Conservation (phyloP, 2,113 vertebrate genomes). For the Smithornis capensis region DNA sequence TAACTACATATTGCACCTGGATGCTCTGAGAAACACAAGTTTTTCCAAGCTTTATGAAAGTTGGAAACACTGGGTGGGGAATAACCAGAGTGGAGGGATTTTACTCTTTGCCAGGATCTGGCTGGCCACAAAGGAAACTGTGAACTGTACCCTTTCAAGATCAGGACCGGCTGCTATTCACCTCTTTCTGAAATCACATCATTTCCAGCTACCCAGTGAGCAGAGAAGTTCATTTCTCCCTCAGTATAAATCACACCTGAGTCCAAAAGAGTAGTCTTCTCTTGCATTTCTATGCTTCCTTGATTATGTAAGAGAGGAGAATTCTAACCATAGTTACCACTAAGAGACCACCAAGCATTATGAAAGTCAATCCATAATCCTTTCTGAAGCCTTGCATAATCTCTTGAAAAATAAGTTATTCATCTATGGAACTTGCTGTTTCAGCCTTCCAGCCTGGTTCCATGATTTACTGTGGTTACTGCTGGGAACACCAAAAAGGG, state of each 20-base stretch:
- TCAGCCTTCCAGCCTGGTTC: neutral
- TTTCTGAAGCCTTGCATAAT: neutral
- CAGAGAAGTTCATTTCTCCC: neutral
- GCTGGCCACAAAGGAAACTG: neutral
- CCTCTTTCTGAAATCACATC: neutral
- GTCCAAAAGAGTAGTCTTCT: neutral
- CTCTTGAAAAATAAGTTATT: conserved; percentile 13
- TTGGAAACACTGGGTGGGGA: neutral
- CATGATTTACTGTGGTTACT: neutral
- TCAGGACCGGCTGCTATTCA: neutral
- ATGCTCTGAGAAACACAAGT: neutral
- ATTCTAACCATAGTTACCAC: neutral
- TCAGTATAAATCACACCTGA: neutral
- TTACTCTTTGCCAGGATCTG: neutral
- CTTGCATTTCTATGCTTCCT: neutral
- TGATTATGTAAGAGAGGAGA: neutral
- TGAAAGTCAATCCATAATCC: neutral
- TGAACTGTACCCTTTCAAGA: neutral
- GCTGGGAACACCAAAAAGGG: neutral
- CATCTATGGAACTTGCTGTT: neutral
- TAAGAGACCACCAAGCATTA: neutral
- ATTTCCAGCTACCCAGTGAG: neutral
- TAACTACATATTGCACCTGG: neutral
- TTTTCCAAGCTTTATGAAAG: neutral
- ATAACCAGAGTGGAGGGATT: fast-evolving